Conservation (phyloP, 2,797 vertebrate species). For the Gallinago solitaria region DNA sequence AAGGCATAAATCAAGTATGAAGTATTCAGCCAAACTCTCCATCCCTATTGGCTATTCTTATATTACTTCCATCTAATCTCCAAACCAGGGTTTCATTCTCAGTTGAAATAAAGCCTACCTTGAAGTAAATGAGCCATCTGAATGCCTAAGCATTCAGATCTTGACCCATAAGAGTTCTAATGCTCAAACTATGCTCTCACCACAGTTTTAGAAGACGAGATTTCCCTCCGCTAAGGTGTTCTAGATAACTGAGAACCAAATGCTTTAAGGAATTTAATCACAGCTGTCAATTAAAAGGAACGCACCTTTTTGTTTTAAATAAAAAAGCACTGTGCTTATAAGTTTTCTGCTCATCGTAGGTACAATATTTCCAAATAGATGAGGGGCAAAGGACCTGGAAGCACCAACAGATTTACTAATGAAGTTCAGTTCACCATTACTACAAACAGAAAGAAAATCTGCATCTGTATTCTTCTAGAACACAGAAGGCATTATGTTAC, state of each 20-base stretch:
- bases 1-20: neutral
- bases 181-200: neutral
- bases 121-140: neutral
- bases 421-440: neutral
- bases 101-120: neutral
- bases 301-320: neutral
- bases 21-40: neutral
- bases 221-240: neutral
- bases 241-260: neutral
- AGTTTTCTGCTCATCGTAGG: neutral
- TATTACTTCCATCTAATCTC: neutral
- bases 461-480: neutral
- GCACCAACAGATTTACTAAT: neutral
- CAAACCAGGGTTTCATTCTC: neutral
- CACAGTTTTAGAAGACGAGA: neutral
- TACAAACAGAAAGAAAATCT: neutral
- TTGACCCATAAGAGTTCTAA: neutral
- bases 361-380: neutral
- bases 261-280: neutral
- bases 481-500: neutral
- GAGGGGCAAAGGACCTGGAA: neutral
- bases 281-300: neutral
- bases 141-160: neutral
- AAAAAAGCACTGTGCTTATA: neutral
- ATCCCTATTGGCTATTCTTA: neutral